Evolutionary conservation across 2,797 vertebrate species (phyloP).

Genomic region (Orientallactaga sibirica): DNA sequence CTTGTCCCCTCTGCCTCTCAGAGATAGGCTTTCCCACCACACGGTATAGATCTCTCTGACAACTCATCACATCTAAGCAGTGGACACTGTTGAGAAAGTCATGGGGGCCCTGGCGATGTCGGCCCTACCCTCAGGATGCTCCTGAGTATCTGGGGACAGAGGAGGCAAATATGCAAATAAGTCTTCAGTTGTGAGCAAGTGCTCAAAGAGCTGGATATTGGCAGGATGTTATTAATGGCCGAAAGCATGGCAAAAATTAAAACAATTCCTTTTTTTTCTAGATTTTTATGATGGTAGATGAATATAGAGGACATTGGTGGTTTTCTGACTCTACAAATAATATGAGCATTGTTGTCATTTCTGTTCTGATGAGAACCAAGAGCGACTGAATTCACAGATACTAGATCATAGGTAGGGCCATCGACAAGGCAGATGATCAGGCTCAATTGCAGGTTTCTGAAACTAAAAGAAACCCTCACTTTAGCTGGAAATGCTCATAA

Average conservation of each 20-base stretch:
- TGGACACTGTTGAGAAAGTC: background rate
- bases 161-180: background rate
- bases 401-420: accelerated
- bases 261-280: background rate
- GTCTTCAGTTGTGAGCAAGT: background rate
- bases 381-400: background rate
- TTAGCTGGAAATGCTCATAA: background rate
- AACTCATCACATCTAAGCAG: background rate
- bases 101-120: accelerated
- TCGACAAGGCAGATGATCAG: background rate
- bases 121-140: background rate
- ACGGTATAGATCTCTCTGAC: accelerated
- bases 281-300: background rate
- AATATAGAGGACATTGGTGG: background rate
- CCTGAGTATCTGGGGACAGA: background rate
- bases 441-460: background rate
- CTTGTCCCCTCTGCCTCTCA: background rate
- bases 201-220: background rate
- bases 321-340: background rate
- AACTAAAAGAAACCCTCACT: background rate
- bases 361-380: background rate
- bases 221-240: background rate
- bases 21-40: background rate
- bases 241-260: background rate
- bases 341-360: background rate